These are phyloP conservation scores for Drosophila pseudotakahashii DNA, from an alignment of 2,888 invertebrate genomes.

Conservation along the genomic window DNA sequence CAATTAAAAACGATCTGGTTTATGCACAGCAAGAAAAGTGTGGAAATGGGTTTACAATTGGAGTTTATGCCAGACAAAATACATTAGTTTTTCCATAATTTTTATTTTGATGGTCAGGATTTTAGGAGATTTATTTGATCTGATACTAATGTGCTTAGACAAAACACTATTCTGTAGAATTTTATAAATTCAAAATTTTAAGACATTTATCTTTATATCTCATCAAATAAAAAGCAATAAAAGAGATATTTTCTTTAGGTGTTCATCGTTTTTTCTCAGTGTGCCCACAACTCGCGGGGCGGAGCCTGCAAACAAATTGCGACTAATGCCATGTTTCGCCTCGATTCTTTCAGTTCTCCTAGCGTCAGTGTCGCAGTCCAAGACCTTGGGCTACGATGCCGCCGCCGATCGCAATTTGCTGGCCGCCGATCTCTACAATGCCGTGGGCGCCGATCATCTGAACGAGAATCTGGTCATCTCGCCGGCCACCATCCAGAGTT, in stretches of 20 bases:
- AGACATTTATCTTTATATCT: too few species aligned
- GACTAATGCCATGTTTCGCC: constrained; percentile 20
- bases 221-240: too few species aligned
- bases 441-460: constrained; percentile 86
- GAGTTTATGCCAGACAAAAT: too few species aligned
- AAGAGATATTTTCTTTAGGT: too few species aligned
- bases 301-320: constrained; percentile 14
- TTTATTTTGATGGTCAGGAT: too few species aligned
- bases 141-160: too few species aligned
- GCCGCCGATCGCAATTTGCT: constrained; percentile 74
- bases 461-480: constrained; percentile 89
- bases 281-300: background rate
- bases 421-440: constrained; percentile 78
- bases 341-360: constrained; percentile 46
- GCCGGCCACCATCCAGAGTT: constrained; percentile 90
- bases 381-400: constrained; percentile 44
- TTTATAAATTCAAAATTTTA: too few species aligned
- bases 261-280: too few species aligned
- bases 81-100: too few species aligned
- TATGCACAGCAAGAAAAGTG: constrained; percentile 20
- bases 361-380: constrained; percentile 42
- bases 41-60: background rate
- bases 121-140: too few species aligned
- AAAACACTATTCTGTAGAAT: too few species aligned
- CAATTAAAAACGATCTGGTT: constrained; percentile 57